Percentiles rank a stretch among this genome's conserved stretches.
These are phyloP conservation scores for Uromys caudimaculatus DNA, from an alignment of 2,797 vertebrate species.

Conservation along the genomic window DNA sequence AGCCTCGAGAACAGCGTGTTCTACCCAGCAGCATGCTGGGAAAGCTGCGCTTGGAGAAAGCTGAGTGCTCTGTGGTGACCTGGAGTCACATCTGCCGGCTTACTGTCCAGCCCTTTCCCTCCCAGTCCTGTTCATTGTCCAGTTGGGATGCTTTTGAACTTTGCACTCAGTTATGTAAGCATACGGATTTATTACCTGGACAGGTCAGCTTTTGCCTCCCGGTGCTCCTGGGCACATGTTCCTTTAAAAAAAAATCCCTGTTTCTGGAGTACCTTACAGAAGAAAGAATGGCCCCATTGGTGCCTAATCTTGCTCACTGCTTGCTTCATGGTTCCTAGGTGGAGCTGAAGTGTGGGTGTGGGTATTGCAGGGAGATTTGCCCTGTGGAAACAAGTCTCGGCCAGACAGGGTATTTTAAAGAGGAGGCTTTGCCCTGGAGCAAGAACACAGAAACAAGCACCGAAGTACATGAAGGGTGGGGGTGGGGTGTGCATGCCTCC, in stretches of 20 bases:
- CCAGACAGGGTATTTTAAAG: neutral
- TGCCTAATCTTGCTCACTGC: neutral
- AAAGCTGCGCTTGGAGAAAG: neutral
- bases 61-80: neutral
- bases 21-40: neutral
- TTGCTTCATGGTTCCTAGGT: neutral
- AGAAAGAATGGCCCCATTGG: neutral
- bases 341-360: neutral
- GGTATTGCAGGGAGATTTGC: neutral
- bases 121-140: neutral
- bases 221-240: neutral
- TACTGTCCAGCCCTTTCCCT: neutral
- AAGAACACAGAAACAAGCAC: rapidly evolving
- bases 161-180: neutral
- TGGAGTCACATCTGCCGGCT: rapidly evolving
- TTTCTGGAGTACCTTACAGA: neutral
- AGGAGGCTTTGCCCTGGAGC: neutral
- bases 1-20: neutral
- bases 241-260: neutral
- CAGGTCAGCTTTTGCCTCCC: neutral
- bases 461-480: rapidly evolving
- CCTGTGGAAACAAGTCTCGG: neutral
- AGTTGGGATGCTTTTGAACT: neutral
- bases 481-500: no score
- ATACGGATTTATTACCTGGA: neutral